phyloP scores from a whole-genome alignment of 2,113 vertebrate genomes.

The Poecile atricapillus region DNA sequence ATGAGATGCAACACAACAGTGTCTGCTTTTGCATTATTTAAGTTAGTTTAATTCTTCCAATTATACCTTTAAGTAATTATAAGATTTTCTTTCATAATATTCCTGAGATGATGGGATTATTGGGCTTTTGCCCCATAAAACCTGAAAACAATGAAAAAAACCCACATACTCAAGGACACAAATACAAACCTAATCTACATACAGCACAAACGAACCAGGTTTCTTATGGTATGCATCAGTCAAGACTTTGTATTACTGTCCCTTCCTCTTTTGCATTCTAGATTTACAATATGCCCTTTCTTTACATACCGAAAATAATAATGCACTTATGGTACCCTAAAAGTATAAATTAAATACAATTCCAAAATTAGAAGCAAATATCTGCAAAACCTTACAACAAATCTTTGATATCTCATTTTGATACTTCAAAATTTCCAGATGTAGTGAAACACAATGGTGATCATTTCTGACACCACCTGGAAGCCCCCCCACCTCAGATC shows the following conservation, averaged over 20 bases:
- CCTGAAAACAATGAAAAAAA: background rate
- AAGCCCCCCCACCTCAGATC: conserved; percentile 63
- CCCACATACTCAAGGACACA: background rate
- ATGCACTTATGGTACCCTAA: background rate
- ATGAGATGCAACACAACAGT: background rate
- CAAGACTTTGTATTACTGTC: background rate
- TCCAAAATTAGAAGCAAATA: background rate
- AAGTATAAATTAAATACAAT: background rate
- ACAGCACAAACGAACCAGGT: background rate
- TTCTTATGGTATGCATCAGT: background rate
- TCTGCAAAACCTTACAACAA: conserved; percentile 40
- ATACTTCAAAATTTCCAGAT: conserved; percentile 58
- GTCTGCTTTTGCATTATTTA: conserved; percentile 24
- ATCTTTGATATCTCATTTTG: conserved; percentile 44
- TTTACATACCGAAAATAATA: background rate
- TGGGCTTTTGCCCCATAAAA: conserved; percentile 64
- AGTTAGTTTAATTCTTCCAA: conserved; percentile 20
- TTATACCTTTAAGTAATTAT: conserved; percentile 40
- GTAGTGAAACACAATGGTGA: conserved; percentile 17
- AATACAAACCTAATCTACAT: background rate
- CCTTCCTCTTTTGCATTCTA: background rate
- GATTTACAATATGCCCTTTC: background rate
- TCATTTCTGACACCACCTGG: conserved; percentile 43
- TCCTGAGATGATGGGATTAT: conserved; percentile 48
- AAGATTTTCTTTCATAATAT: conserved; percentile 57